Conservation (phyloP, 2,113 vertebrate species). For the Egretta garzetta region DNA sequence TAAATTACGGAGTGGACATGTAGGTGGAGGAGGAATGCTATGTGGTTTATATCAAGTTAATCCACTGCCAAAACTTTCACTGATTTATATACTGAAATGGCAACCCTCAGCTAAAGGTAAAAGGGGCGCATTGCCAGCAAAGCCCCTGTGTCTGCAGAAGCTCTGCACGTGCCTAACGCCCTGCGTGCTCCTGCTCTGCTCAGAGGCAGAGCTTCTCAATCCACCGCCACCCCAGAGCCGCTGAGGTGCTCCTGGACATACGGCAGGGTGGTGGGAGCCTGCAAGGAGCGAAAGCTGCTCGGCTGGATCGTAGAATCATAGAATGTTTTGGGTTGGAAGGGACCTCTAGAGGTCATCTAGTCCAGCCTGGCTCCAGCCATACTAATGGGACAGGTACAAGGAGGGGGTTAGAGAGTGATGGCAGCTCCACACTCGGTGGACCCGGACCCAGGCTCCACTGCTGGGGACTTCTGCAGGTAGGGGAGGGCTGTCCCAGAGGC, state of each 20-base stretch:
- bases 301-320: background rate
- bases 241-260: background rate
- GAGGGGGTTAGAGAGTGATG: background rate
- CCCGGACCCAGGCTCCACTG: rapidly evolving
- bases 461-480: background rate
- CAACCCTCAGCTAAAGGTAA: conserved; percentile 26
- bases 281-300: background rate
- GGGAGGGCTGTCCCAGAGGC: background rate
- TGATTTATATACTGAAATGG: conserved; percentile 41
- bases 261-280: rapidly evolving
- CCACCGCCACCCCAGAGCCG: background rate
- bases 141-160: background rate
- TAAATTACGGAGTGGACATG: background rate
- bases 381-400: rapidly evolving
- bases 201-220: background rate
- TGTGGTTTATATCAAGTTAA: conserved; percentile 54
- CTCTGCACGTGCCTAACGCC: background rate
- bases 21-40: conserved; percentile 6
- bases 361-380: rapidly evolving
- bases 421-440: rapidly evolving
- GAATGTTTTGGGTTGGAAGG: no score
- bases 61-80: conserved; percentile 43
- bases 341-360: no score
- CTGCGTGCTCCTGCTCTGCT: background rate
- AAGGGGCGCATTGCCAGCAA: background rate